Conservation (phyloP, 35 echinoderm and acorn worm species). For the Acanthaster planci region DNA sequence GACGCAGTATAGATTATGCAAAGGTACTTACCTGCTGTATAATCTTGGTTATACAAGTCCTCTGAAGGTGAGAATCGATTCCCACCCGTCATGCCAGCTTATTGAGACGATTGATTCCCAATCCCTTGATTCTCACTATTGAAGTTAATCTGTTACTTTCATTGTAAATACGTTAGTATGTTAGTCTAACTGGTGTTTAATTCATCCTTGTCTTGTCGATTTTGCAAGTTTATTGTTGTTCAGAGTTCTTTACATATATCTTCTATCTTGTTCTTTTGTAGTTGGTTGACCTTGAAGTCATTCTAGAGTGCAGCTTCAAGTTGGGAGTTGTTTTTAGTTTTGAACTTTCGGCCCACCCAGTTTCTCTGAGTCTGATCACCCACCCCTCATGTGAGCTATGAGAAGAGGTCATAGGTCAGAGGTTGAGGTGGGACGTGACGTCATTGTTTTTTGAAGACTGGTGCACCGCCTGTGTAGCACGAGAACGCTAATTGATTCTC, state of each 20-base stretch:
- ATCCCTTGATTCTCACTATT: not conserved
- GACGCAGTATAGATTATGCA: slow-evolving; percentile 39
- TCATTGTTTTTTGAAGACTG: slow-evolving; percentile 13
- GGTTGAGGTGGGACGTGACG: not conserved
- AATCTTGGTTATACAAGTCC: slow-evolving; percentile 34
- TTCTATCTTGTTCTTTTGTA: not conserved
- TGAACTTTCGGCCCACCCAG: not conserved
- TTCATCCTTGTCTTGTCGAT: not conserved
- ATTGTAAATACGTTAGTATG: not conserved
- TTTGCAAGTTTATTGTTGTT: not conserved
- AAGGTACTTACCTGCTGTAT: too few species aligned
- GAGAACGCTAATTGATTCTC: too few species aligned
- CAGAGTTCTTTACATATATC: not conserved
- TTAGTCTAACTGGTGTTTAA: not conserved
- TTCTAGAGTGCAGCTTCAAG: not conserved
- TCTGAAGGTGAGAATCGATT: too few species aligned
- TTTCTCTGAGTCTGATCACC: not conserved
- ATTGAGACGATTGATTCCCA: not conserved
- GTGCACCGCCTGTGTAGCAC: too few species aligned
- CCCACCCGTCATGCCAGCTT: not conserved
- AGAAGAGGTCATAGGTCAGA: not conserved
- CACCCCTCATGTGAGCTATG: not conserved
- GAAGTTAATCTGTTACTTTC: not conserved
- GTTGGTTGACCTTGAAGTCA: not conserved
- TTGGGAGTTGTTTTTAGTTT: not conserved